These are phyloP conservation scores for Aegotheles bennettii DNA, from an alignment of 2,113 vertebrate species.

Conservation along the genomic window DNA sequence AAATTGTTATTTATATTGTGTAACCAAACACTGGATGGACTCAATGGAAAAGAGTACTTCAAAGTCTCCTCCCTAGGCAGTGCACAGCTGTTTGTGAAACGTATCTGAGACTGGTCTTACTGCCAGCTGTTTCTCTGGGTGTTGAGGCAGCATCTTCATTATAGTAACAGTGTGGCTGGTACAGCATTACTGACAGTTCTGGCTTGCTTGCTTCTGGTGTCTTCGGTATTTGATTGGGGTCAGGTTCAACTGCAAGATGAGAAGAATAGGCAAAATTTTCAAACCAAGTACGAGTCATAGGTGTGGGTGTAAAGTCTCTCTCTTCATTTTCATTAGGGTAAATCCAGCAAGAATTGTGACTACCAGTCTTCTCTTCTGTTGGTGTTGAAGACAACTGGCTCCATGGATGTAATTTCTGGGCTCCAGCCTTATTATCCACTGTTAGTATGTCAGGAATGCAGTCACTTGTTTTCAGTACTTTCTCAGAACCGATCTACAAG, in stretches of 20 bases:
- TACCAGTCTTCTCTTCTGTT: not conserved
- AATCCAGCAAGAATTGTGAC: not conserved
- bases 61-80: not conserved
- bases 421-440: constrained; percentile 17
- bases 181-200: not conserved
- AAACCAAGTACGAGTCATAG: constrained; percentile 34
- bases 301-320: not conserved
- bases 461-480: constrained; percentile 52
- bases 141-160: not conserved
- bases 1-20: not conserved
- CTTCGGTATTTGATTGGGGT: not conserved
- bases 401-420: not conserved
- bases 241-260: not conserved
- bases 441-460: constrained; percentile 55
- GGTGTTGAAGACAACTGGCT: not conserved
- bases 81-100: constrained; percentile 48
- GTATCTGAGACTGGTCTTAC: constrained; percentile 27
- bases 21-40: not conserved
- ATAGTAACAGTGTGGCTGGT: constrained; percentile 36
- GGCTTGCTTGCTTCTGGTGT: not conserved
- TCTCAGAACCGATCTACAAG: constrained; percentile 37
- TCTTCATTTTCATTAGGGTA: not conserved
- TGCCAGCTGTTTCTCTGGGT: not conserved
- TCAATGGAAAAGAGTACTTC: not conserved
- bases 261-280: constrained; percentile 69